Conservation (phyloP, 1,140 invertebrate species). For the Heliothis virescens region DNA sequence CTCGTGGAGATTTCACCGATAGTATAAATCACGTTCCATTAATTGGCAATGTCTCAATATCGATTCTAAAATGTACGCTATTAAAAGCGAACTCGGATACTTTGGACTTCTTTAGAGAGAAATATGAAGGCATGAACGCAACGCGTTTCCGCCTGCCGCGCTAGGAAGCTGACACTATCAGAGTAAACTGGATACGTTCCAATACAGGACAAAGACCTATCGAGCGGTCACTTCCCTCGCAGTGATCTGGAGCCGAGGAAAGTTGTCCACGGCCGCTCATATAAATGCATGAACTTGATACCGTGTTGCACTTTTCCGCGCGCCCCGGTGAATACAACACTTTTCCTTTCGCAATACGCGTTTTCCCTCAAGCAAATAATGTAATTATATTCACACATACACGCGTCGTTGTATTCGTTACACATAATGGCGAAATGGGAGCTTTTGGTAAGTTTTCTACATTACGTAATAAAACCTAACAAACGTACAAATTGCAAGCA, state of each 20-base stretch:
- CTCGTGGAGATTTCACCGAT: not conserved
- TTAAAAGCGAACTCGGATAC: not conserved
- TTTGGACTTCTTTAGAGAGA: conserved; percentile 6
- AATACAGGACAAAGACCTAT: conserved; percentile 83
- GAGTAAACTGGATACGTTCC: conserved; percentile 76
- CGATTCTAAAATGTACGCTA: not conserved
- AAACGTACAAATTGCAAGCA: conserved; percentile 14
- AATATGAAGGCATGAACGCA: conserved; percentile 52
- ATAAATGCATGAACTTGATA: conserved; percentile 85
- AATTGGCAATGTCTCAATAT: conserved; percentile 9
- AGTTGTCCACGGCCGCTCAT: conserved; percentile 74
- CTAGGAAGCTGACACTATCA: conserved; percentile 68
- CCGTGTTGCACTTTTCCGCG: conserved; percentile 78
- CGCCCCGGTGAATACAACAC: conserved; percentile 68
- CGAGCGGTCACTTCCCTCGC: conserved; percentile 78
- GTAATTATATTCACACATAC: conserved; percentile 63
- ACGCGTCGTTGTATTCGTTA: conserved; percentile 7
- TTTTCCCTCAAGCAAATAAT: conserved; percentile 68
- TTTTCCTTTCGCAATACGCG: conserved; percentile 73
- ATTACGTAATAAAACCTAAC: conserved; percentile 41
- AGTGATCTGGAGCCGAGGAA: conserved; percentile 77
- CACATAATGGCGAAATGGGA: conserved; percentile 71
- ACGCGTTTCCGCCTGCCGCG: conserved; percentile 55
- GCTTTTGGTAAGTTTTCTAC: conserved; percentile 72
- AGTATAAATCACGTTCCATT: conserved; percentile 17